Percentiles rank a stretch among this genome's conserved stretches.
Conservation (phyloP, 1,140 invertebrate genomes). For the Mya arenaria region DNA sequence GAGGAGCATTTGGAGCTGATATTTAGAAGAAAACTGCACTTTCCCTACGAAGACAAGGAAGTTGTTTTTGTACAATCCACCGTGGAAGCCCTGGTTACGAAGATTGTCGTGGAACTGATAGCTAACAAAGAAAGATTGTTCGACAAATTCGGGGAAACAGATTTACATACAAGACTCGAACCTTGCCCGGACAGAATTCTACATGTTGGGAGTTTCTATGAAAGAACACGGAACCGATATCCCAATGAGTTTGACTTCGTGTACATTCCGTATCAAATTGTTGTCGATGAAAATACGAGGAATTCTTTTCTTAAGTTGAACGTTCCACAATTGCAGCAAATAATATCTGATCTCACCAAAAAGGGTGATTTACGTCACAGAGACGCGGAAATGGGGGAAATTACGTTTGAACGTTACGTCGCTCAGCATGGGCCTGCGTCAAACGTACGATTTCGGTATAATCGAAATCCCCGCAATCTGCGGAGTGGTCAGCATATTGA, state of each 20-base stretch:
- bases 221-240: constrained; percentile 20
- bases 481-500: too few species aligned
- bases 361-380: not conserved
- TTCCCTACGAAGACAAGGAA: too few species aligned
- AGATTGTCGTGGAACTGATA: too few species aligned
- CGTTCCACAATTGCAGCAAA: not conserved
- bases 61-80: too few species aligned
- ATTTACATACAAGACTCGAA: too few species aligned
- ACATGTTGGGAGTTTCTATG: constrained; percentile 15
- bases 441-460: not conserved
- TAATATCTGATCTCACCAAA: not conserved
- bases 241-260: constrained; percentile 20
- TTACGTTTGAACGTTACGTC: not conserved
- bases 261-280: not conserved
- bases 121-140: too few species aligned
- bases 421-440: not conserved
- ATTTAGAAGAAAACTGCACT: too few species aligned
- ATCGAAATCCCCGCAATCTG: not conserved
- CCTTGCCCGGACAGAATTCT: not conserved
- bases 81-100: too few species aligned
- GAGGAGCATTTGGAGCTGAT: too few species aligned
- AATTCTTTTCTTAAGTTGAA: not conserved
- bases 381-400: not conserved
- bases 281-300: not conserved
- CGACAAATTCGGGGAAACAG: too few species aligned